phyloP scores from a whole-genome alignment of 1,140 invertebrate species.

The Atopsyche davidsoni region DNA sequence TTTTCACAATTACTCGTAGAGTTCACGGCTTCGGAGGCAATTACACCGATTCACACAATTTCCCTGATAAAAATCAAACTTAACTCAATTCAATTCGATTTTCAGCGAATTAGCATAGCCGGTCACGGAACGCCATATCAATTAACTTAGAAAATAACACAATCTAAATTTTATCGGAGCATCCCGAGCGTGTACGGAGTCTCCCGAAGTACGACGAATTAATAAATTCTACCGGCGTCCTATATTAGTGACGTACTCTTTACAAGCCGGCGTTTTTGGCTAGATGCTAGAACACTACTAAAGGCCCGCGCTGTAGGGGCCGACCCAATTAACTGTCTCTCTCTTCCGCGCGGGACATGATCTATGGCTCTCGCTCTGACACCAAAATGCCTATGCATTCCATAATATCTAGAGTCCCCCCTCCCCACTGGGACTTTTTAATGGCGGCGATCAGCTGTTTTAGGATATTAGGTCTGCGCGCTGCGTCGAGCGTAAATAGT shows the following conservation, averaged over 20 bases:
- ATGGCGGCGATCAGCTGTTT: conserved; percentile 30
- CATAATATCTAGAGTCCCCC: conserved; percentile 13
- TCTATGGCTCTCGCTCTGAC: conserved; percentile 20
- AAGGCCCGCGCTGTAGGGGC: too few species aligned
- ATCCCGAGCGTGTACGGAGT: too few species aligned
- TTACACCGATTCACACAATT: background rate
- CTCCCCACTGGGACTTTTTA: conserved; percentile 23
- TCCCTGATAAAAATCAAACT: conserved; percentile 16
- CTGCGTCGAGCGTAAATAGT: too few species aligned
- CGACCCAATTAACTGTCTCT: conserved; percentile 28
- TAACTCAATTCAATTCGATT: conserved; percentile 24
- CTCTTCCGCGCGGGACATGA: conserved; percentile 19
- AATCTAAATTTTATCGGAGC: too few species aligned
- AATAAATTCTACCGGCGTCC: too few species aligned
- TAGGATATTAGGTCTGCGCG: conserved; percentile 7
- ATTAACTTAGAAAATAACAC: conserved; percentile 9
- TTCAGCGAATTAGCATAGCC: conserved; percentile 23
- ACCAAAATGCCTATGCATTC: conserved; percentile 11
- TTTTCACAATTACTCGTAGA: conserved; percentile 2
- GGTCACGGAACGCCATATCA: conserved; percentile 22
- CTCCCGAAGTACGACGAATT: too few species aligned
- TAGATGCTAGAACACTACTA: too few species aligned
- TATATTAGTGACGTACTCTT: too few species aligned
- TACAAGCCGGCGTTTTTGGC: too few species aligned
- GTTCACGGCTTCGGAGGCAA: too few species aligned